These are phyloP conservation scores for Caenorhabditis uteleia DNA, from an alignment of 2,888 invertebrate genomes.

Conservation along the genomic window DNA sequence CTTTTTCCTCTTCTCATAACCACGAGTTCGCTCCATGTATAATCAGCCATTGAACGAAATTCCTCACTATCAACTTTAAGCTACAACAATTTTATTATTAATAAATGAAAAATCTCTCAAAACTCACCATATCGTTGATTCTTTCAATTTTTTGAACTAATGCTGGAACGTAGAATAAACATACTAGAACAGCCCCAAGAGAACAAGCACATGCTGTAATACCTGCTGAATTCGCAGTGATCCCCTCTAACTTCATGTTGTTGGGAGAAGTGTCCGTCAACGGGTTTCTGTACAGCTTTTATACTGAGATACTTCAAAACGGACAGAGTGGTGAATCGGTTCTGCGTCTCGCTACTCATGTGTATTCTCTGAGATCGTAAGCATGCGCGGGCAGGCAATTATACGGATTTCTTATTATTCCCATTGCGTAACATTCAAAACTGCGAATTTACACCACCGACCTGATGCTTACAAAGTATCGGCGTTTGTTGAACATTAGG, in stretches of 20 bases:
- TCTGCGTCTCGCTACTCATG: conserved; percentile 4
- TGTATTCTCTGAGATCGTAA: conserved; percentile 21
- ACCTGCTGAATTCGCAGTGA: conserved; percentile 49
- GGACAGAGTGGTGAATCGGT: conserved; percentile 41
- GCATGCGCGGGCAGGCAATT: conserved; percentile 8
- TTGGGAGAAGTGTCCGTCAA: no score
- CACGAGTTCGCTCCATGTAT: conserved; percentile 53
- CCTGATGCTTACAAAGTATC: no score
- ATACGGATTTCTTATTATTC: no score
- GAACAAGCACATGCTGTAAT: conserved; percentile 49
- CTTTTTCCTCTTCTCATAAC: conserved; percentile 47
- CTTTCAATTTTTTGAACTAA: conserved; percentile 54
- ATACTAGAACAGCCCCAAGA: conserved; percentile 42
- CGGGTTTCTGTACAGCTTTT: no score
- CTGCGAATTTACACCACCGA: no score
- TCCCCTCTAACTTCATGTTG: conserved; percentile 10
- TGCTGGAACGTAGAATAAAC: conserved; percentile 53
- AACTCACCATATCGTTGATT: conserved; percentile 49
- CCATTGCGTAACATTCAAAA: no score
- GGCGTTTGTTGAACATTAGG: no score
- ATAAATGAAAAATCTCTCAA: neutral
- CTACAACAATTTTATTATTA: conserved; percentile 22
- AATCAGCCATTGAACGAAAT: conserved; percentile 55
- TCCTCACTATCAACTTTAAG: conserved; percentile 55
- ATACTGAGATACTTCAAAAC: conserved; percentile 28